Conservation (phyloP, 2,797 vertebrate species). For the Pseudomugil tenellus region DNA sequence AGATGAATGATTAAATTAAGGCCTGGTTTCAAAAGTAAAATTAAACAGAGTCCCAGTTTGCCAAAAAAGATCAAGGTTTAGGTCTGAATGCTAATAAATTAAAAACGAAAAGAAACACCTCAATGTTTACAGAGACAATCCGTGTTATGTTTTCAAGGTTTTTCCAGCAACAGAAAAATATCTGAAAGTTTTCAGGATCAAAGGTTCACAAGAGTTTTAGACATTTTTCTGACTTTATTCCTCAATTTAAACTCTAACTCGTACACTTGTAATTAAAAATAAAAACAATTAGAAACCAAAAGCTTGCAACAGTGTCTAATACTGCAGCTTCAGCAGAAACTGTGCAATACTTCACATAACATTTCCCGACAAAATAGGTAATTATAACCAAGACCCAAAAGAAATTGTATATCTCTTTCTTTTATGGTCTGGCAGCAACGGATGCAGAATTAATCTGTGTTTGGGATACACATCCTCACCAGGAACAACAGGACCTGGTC, state of each 20-base stretch:
- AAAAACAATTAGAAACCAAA: background rate
- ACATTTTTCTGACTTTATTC: background rate
- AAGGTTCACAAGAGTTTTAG: background rate
- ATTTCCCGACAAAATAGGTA: conserved; percentile 22
- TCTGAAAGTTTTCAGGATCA: too few species aligned
- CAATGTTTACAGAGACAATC: too few species aligned
- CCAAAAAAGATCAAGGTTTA: background rate
- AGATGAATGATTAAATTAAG: too few species aligned
- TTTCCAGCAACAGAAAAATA: too few species aligned
- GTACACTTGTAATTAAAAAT: background rate
- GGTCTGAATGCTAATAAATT: background rate
- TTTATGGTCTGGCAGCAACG: conserved; percentile 14
- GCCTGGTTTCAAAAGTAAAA: too few species aligned
- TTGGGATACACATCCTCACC: background rate
- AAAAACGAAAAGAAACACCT: too few species aligned
- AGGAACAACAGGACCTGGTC: background rate
- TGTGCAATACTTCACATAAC: conserved; percentile 23
- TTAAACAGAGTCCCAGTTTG: background rate
- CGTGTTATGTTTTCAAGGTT: too few species aligned
- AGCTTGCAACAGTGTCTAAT: conserved; percentile 18
- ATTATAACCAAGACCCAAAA: conserved; percentile 27
- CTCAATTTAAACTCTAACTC: background rate
- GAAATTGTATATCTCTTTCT: conserved; percentile 27
- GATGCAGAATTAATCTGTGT: conserved; percentile 1
- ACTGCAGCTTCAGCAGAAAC: conserved; percentile 6